Evolutionary conservation across 2,888 invertebrate species (phyloP).

Genomic region (Ferrisia virgata): DNA sequence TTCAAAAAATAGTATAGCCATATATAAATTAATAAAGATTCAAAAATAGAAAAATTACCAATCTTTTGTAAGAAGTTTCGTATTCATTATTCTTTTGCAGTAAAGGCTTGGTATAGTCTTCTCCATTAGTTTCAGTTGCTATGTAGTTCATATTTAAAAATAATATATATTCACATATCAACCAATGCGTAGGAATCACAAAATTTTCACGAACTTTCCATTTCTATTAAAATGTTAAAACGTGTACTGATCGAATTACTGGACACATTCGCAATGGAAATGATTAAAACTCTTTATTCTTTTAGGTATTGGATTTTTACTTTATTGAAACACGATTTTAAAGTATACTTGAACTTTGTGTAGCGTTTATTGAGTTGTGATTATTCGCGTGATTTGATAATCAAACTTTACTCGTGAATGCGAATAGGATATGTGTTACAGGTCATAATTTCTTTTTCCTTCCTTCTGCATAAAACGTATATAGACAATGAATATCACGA

Average conservation of each 20-base stretch:
- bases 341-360: neutral
- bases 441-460: neutral
- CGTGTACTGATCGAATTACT: neutral
- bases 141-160: neutral
- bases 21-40: neutral
- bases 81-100: neutral
- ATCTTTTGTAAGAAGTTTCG: neutral
- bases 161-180: conserved; percentile 35
- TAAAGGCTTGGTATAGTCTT: neutral
- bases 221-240: neutral
- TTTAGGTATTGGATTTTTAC: neutral
- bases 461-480: neutral
- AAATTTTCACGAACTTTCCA: neutral
- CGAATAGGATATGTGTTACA: neutral
- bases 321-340: neutral
- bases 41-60: neutral
- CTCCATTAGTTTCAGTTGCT: neutral
- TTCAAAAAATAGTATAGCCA: too few relatives aligned
- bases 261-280: neutral
- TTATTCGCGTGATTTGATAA: neutral
- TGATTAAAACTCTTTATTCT: neutral
- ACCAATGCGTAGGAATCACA: neutral
- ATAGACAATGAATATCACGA: neutral
- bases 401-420: neutral
- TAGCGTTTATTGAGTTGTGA: neutral